phyloP scores from a whole-genome alignment of 2,113 vertebrate genomes.

The Alosa alosa region DNA sequence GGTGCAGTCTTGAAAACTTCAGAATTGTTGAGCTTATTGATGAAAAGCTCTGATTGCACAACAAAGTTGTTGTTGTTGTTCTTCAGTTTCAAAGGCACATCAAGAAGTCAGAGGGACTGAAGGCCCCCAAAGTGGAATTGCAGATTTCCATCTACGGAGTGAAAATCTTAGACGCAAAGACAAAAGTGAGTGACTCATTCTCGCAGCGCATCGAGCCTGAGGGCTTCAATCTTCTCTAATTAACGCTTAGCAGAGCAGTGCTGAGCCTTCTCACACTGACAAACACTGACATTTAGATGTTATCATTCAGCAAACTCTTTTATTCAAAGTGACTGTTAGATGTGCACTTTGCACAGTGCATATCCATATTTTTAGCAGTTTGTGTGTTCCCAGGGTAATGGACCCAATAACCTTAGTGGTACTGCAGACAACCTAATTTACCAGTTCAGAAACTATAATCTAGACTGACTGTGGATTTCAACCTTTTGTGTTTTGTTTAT shows the following conservation, averaged over 20 bases:
- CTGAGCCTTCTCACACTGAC: neutral
- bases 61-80: constrained; percentile 26
- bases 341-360: neutral
- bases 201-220: neutral
- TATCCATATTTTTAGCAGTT: too few species aligned
- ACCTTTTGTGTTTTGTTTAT: neutral
- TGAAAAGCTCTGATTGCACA: neutral
- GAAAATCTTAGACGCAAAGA: constrained; percentile 93
- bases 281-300: neutral
- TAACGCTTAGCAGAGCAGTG: neutral
- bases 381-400: too few species aligned
- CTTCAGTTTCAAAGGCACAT: constrained; percentile 94
- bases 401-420: neutral
- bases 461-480: neutral
- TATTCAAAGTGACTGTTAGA: neutral
- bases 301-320: neutral
- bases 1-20: neutral
- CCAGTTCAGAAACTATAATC: neutral
- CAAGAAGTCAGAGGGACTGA: constrained; percentile 97
- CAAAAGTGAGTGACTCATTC: constrained; percentile 80
- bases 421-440: neutral
- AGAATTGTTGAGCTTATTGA: neutral
- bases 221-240: neutral
- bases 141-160: constrained; percentile 98
- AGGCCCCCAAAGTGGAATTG: constrained; percentile 92